Conservation (phyloP, 2,113 vertebrate species). For the Syngnathus floridae region DNA sequence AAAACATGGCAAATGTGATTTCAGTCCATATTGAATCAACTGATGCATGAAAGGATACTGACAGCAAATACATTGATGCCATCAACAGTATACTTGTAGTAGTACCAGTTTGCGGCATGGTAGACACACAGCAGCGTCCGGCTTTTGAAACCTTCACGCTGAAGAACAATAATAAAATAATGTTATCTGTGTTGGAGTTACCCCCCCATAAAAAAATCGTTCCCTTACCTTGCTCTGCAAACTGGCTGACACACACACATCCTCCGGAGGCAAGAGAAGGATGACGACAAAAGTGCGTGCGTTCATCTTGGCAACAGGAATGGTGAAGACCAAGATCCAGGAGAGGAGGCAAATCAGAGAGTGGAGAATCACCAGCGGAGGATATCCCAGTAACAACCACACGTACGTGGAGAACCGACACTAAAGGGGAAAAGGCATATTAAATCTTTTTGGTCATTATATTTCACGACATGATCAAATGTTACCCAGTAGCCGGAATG, state of each 20-base stretch:
- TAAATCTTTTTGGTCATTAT: no score
- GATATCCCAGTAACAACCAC: constrained; percentile 75
- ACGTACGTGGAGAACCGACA: constrained; percentile 21
- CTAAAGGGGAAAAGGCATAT: constrained; percentile 41
- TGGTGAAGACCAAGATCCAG: constrained; percentile 74
- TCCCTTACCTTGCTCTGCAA: constrained; percentile 49
- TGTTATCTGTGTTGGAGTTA: constrained; percentile 25
- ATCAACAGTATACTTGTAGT: constrained; percentile 76
- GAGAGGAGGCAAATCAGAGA: constrained; percentile 66
- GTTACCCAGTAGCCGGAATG: background rate
- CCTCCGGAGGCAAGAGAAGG: constrained; percentile 70
- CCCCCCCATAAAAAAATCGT: background rate
- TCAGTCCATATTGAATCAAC: no score
- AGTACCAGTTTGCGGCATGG: constrained; percentile 72
- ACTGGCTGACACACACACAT: constrained; percentile 42
- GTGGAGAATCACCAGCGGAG: constrained; percentile 66
- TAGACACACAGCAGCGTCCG: constrained; percentile 72
- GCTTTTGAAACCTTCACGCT: constrained; percentile 58
- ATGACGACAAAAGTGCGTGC: constrained; percentile 45
- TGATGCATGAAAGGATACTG: constrained; percentile 74
- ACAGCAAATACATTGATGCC: constrained; percentile 77
- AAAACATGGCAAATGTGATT: background rate
- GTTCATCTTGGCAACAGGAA: constrained; percentile 75
- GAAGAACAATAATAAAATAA: constrained; percentile 8
- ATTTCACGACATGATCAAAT: no score